phyloP scores from a whole-genome alignment of 2,888 invertebrate genomes.

The Orthosia incerta region DNA sequence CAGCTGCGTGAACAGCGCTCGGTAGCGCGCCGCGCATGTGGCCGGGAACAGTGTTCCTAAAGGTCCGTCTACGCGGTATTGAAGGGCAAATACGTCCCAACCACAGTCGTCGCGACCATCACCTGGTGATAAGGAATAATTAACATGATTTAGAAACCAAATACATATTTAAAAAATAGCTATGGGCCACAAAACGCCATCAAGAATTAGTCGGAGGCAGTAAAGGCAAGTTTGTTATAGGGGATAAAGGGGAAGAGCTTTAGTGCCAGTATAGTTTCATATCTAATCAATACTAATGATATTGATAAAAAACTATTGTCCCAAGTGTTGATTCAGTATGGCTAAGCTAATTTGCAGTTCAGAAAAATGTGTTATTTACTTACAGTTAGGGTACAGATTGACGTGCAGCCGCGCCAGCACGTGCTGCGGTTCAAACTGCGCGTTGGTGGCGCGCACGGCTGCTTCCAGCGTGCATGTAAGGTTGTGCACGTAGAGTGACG shows the following conservation, averaged over 20 bases:
- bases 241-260: no score
- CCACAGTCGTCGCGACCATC: conserved; percentile 93
- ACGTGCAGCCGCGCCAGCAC: conserved; percentile 97
- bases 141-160: no score
- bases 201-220: background rate
- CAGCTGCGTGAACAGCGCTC: conserved; percentile 96
- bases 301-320: no score
- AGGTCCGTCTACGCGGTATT: conserved; percentile 97
- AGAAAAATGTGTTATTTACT: conserved; percentile 51
- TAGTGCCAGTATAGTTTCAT: no score
- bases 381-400: conserved; percentile 91
- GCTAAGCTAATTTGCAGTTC: background rate
- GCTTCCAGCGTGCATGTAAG: conserved; percentile 96
- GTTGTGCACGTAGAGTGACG: conserved; percentile 96
- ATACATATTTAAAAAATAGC: no score
- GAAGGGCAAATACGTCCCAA: conserved; percentile 97
- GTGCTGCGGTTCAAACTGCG: conserved; percentile 98
- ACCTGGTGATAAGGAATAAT: conserved; percentile 70
- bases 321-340: no score
- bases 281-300: no score
- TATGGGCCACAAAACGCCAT: background rate
- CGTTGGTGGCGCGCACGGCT: conserved; percentile 97
- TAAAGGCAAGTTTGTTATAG: no score
- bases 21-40: conserved; percentile 93
- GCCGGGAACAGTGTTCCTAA: conserved; percentile 96